Evolutionary conservation across 2,888 invertebrate species (phyloP), one percentile per base, ranked within the genome.

Genomic region (Aleiodes testaceus): DNA sequence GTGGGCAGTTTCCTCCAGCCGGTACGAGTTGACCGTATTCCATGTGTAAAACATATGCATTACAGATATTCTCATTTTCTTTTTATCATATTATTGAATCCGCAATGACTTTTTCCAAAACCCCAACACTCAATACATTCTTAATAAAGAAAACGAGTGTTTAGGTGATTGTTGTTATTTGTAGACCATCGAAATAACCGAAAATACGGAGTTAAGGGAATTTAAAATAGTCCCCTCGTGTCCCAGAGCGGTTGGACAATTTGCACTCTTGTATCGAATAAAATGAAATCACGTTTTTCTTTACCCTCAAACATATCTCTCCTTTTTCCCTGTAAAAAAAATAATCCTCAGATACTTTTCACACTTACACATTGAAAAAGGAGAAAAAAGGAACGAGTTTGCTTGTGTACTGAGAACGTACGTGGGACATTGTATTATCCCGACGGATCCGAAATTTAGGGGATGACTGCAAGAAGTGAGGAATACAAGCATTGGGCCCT

Each of bases 1-100:
- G 87, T 36, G 84, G 86, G 85, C 87, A 86, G 85, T 87, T 87
- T 82, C 76, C 83, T 82, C 85, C 87, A 87, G 83, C 85, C 84
- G 86, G 80, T 68, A 45, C 69, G 81, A 78, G 75, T 79, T 80
- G 82, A 80, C 84, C 86, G 86, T 87, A 87, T 87, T 87, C 86
- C 87, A 87, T 87, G 87, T 87, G 87, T 87, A 85, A 87, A 87
- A 87, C 87, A 87, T 85, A 85, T 80, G 76, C 82, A 74, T 76
- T 69, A 50, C 73, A 79, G 76, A 85, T 86, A 87, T 86, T 85
- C 84, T 80, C 79, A 75, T 74, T 72, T 26, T 71, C 30, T 66
- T 71, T 70, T 59, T 42, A 49, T 44, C 12, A 20, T 44, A 16
- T 36, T 72, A 59, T 16, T 59, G 47, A 65, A 67, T 74, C 36